Conservation (phyloP, 2,888 invertebrate genomes). For the Lumbricus terrestris region DNA sequence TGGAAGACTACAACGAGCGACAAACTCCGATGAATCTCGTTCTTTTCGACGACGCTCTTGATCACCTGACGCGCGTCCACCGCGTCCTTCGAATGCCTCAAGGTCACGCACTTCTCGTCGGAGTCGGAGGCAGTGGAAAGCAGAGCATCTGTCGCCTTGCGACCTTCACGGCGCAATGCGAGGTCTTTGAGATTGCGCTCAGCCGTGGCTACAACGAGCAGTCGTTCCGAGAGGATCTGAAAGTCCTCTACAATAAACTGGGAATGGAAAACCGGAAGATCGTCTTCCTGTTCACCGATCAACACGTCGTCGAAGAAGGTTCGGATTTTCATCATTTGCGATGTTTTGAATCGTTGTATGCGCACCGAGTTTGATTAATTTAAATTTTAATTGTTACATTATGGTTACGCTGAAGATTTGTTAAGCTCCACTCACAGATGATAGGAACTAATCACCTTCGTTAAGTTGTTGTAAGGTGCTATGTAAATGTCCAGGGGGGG, state of each 20-base stretch:
- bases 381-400: too few relatives aligned
- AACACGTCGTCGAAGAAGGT: conserved; percentile 68
- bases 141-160: conserved; percentile 76
- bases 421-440: too few relatives aligned
- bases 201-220: conserved; percentile 77
- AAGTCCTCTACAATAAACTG: conserved; percentile 73
- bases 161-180: conserved; percentile 80
- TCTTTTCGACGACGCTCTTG: conserved; percentile 85
- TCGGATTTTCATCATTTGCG: background rate
- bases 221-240: conserved; percentile 82
- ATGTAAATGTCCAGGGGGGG: too few relatives aligned
- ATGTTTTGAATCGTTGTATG: too few relatives aligned
- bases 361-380: too few relatives aligned
- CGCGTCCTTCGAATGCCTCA: conserved; percentile 78
- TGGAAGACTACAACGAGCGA: conserved; percentile 81
- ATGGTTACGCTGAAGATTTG: too few relatives aligned
- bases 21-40: conserved; percentile 74
- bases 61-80: conserved; percentile 84
- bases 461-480: too few relatives aligned
- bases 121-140: conserved; percentile 87
- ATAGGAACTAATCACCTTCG: too few relatives aligned
- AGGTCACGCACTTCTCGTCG: conserved; percentile 61
- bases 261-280: conserved; percentile 77
- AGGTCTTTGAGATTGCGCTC: conserved; percentile 75
- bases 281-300: conserved; percentile 80